Conservation (phyloP, 2,888 invertebrate genomes). For the Clusia tigrina region DNA sequence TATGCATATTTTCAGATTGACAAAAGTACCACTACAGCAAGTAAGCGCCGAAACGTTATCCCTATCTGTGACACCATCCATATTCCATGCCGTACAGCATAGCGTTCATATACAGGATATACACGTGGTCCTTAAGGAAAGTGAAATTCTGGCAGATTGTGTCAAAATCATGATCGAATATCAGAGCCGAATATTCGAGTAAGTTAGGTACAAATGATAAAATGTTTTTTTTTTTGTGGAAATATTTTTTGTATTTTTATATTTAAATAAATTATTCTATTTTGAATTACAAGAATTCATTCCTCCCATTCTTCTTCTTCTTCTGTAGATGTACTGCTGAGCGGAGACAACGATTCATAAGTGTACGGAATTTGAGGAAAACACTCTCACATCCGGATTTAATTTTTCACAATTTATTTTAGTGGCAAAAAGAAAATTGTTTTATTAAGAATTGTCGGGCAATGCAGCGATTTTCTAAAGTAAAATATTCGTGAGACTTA, state of each 20-base stretch:
- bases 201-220: slow-evolving; percentile 41
- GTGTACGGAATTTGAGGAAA: slow-evolving; percentile 53
- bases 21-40: slow-evolving; percentile 61
- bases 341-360: slow-evolving; percentile 48
- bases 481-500: too few species aligned
- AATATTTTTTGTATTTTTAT: background rate
- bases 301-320: slow-evolving; percentile 24
- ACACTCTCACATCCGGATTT: slow-evolving; percentile 58
- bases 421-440: too few species aligned
- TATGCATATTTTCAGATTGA: slow-evolving; percentile 54
- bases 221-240: background rate
- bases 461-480: too few species aligned
- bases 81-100: slow-evolving; percentile 57
- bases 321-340: slow-evolving; percentile 51
- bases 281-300: slow-evolving; percentile 10
- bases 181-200: slow-evolving; percentile 60
- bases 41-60: slow-evolving; percentile 59
- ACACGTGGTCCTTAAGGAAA: slow-evolving; percentile 53
- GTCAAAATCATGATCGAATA: slow-evolving; percentile 61
- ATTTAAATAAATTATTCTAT: slow-evolving; percentile 3
- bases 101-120: slow-evolving; percentile 55
- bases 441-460: too few species aligned
- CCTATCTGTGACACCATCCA: slow-evolving; percentile 59
- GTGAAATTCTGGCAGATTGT: slow-evolving; percentile 57
- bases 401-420: slow-evolving; percentile 55